Percentiles rank a stretch among this genome's conserved stretches.
These are phyloP conservation scores for Austrolebias charrua DNA, from an alignment of 2,797 vertebrate genomes.

Conservation along the genomic window DNA sequence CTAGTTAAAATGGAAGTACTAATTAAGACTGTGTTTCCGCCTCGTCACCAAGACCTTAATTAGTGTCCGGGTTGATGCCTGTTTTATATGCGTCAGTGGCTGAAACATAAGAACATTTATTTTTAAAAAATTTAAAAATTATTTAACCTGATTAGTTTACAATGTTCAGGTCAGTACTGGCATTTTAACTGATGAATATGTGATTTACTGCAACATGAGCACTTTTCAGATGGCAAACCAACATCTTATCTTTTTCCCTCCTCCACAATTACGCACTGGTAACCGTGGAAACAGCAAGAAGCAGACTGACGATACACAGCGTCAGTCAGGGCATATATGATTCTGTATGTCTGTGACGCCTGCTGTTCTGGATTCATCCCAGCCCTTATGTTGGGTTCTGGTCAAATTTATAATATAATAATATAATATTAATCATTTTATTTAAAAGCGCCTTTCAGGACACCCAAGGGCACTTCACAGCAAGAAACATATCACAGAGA, in stretches of 20 bases:
- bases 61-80: conserved; percentile 39
- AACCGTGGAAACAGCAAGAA: conserved; percentile 68
- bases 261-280: conserved; percentile 60
- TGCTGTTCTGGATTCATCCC: conserved; percentile 13
- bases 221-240: conserved; percentile 35
- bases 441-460: too few species aligned
- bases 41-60: conserved; percentile 59
- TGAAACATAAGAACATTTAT: conserved; percentile 14
- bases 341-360: conserved; percentile 38
- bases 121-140: conserved; percentile 3
- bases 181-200: not conserved
- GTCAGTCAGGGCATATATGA: conserved; percentile 43
- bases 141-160: conserved; percentile 10
- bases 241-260: conserved; percentile 48
- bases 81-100: conserved; percentile 32
- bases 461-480: too few species aligned
- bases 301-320: conserved; percentile 58
- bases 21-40: conserved; percentile 64
- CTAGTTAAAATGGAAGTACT: conserved; percentile 68
- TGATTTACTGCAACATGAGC: conserved; percentile 34
- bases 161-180: conserved; percentile 3
- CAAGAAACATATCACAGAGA: too few species aligned
- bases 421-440: too few species aligned
- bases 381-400: not conserved
- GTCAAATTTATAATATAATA: too few species aligned